phyloP scores from a whole-genome alignment of 2,113 vertebrate genomes.

The Toxostoma redivivum region DNA sequence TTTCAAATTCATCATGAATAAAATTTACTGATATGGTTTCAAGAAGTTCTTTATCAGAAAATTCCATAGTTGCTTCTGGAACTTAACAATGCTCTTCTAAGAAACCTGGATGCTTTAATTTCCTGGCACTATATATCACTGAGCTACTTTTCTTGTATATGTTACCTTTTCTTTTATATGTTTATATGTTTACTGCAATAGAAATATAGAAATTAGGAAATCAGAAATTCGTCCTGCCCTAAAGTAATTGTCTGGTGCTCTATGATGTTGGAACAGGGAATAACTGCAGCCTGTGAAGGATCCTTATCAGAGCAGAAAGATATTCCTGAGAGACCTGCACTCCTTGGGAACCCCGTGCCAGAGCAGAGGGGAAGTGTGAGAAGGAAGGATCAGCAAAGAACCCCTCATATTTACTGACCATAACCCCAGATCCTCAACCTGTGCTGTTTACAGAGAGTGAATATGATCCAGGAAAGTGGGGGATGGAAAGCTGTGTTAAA shows the following conservation, averaged over 20 bases:
- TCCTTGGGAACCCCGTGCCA: background rate
- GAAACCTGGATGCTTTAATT: accelerated
- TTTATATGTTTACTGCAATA: background rate
- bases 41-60: background rate
- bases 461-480: accelerated
- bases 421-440: background rate
- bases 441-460: background rate
- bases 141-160: background rate
- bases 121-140: background rate
- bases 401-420: accelerated
- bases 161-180: background rate
- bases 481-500: background rate
- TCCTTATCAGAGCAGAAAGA: background rate
- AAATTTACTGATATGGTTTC: background rate
- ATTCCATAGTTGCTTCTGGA: background rate
- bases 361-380: background rate
- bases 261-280: background rate
- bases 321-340: background rate
- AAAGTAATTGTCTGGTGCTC: background rate
- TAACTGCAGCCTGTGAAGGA: background rate
- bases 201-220: background rate
- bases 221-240: accelerated
- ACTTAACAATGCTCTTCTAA: background rate
- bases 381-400: background rate
- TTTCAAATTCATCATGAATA: background rate